A percentile compares a stretch with the other conserved stretches of the same genome.
These are phyloP conservation scores for Oreochromis aureus DNA, from an alignment of 2,113 vertebrate species.

Conservation along the genomic window DNA sequence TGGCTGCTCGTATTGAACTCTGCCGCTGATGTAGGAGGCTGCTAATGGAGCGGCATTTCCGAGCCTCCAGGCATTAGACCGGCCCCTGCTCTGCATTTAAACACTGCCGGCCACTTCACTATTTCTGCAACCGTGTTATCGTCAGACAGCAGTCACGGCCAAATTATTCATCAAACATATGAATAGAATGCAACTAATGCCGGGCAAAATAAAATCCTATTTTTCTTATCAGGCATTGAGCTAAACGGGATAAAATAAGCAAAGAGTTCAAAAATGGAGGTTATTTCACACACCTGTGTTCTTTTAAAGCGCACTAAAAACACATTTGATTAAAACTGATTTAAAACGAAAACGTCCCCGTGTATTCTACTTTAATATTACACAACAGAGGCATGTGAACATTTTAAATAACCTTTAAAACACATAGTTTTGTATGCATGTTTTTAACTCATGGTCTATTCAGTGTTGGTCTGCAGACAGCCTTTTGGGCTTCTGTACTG, in stretches of 20 bases:
- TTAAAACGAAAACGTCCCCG: fast-evolving
- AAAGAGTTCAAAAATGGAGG: neutral
- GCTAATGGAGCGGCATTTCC: neutral
- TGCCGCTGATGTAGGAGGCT: neutral
- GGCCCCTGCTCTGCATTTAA: neutral
- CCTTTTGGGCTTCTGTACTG: neutral
- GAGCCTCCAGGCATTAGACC: neutral
- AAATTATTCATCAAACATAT: neutral
- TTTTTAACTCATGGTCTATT: neutral
- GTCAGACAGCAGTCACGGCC: neutral
- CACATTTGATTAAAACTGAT: neutral
- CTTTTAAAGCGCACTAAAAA: neutral
- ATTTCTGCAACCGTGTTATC: neutral
- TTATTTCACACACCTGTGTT: neutral
- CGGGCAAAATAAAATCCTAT: neutral
- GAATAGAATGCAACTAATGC: neutral
- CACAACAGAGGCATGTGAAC: neutral
- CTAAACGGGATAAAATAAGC: neutral
- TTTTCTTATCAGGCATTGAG: neutral
- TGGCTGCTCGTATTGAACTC: neutral
- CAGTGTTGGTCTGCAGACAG: neutral
- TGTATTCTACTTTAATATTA: neutral
- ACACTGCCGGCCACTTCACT: neutral
- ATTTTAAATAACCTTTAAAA: neutral
- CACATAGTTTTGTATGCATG: neutral